A percentile compares a stretch with the other conserved stretches of the same genome.
phyloP scores from a whole-genome alignment of 2,113 vertebrate genomes.

The Rhabdornis inornatus region DNA sequence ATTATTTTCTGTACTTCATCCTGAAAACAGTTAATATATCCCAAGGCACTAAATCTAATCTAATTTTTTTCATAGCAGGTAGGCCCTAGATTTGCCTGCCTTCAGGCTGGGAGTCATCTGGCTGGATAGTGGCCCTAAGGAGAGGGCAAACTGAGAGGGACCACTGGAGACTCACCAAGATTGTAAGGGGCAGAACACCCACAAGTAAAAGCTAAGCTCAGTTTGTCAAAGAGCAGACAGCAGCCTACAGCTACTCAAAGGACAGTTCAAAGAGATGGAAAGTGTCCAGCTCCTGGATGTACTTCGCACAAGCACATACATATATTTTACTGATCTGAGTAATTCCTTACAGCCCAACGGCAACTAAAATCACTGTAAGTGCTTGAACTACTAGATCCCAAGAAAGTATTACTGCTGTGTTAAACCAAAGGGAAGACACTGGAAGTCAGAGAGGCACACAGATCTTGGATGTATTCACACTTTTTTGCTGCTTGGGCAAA shows the following conservation, averaged over 20 bases:
- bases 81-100: not conserved
- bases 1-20: not conserved
- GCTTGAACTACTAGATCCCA: not conserved
- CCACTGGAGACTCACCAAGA: not conserved
- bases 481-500: not conserved
- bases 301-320: not conserved
- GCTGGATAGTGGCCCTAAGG: not conserved
- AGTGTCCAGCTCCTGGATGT: not conserved
- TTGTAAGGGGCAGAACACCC: not conserved
- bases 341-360: not conserved
- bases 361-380: not conserved
- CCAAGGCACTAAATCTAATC: not conserved
- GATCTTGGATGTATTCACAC: not conserved
- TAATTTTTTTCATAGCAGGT: not conserved
- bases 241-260: not conserved
- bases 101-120: not conserved
- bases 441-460: not conserved
- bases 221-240: not conserved
- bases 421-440: not conserved
- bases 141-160: not conserved
- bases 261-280: not conserved
- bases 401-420: not conserved
- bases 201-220: not conserved
- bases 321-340: not conserved
- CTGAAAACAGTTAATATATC: not conserved